Percentiles rank a stretch among this genome's conserved stretches.
These are phyloP conservation scores for Lonchura striata DNA, from an alignment of 2,113 vertebrate species.

Conservation along the genomic window DNA sequence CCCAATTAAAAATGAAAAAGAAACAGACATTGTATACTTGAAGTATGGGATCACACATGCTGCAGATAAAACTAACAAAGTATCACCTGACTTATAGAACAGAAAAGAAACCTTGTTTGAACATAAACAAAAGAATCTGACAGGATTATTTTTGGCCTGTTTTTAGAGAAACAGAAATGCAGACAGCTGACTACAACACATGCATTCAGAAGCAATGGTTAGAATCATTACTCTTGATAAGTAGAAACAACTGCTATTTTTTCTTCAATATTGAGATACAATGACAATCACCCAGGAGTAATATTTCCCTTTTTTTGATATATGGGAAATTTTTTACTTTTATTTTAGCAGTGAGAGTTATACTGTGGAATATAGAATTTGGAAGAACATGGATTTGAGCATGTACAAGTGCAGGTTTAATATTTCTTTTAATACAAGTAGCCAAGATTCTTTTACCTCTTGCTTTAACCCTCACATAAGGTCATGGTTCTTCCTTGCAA, in stretches of 20 bases:
- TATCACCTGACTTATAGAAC: neutral
- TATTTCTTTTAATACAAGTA: neutral
- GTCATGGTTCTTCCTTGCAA: neutral
- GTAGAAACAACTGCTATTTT: neutral
- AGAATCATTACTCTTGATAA: neutral
- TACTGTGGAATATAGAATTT: neutral
- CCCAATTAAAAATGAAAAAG: neutral
- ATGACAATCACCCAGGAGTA: neutral
- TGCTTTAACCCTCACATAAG: fast-evolving
- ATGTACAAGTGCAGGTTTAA: neutral
- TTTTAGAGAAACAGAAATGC: neutral
- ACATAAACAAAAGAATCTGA: neutral
- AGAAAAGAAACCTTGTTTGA: neutral
- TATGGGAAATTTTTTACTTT: neutral
- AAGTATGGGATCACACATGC: neutral
- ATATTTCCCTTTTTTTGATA: neutral
- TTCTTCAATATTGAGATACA: neutral
- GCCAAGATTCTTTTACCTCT: neutral
- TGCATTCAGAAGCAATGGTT: neutral
- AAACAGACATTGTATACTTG: neutral
- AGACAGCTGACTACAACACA: neutral
- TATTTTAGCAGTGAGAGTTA: neutral
- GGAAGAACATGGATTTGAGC: neutral
- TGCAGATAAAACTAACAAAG: neutral
- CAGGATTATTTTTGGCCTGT: neutral